A percentile compares a stretch with the other conserved stretches of the same genome.
Conservation (phyloP, 2,113 vertebrate genomes). For the Hirundichthys speculiger region DNA sequence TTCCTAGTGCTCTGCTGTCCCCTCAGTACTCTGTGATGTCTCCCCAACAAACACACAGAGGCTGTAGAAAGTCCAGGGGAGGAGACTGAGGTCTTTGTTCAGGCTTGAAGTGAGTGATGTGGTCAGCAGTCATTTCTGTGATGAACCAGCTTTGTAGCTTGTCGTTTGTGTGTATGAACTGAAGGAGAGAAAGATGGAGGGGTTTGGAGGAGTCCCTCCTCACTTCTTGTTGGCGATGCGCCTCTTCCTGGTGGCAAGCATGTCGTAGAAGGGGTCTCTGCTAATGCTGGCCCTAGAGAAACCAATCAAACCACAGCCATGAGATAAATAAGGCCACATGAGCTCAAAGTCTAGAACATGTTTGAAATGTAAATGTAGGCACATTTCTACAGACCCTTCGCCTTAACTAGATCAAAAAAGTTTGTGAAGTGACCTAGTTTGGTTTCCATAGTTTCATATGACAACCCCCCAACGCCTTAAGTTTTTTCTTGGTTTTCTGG, state of each 20-base stretch:
- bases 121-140: constrained; percentile 18
- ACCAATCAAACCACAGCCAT: constrained; percentile 66
- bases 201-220: constrained; percentile 43
- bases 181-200: constrained; percentile 22
- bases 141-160: constrained; percentile 16
- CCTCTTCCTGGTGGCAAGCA: constrained; percentile 97
- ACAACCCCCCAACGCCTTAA: constrained; percentile 29
- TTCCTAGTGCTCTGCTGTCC: constrained; percentile 27
- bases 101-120: constrained; percentile 10
- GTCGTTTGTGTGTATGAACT: constrained; percentile 33
- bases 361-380: constrained; percentile 81
- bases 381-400: constrained; percentile 73
- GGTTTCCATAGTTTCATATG: constrained; percentile 83
- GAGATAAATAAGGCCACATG: constrained; percentile 63
- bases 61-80: constrained; percentile 16
- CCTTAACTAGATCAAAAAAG: constrained; percentile 74
- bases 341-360: constrained; percentile 58
- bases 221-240: constrained; percentile 98
- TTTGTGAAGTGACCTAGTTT: constrained; percentile 81
- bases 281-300: constrained; percentile 94
- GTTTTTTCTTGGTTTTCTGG: constrained; percentile 14
- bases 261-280: constrained; percentile 98
- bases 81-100: constrained; percentile 23
- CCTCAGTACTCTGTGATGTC: constrained; percentile 26
- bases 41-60: constrained; percentile 20